Base-by-base conservation (phyloP, 2,888 invertebrate genomes). In the Nemotelus pantherinus region DNA sequence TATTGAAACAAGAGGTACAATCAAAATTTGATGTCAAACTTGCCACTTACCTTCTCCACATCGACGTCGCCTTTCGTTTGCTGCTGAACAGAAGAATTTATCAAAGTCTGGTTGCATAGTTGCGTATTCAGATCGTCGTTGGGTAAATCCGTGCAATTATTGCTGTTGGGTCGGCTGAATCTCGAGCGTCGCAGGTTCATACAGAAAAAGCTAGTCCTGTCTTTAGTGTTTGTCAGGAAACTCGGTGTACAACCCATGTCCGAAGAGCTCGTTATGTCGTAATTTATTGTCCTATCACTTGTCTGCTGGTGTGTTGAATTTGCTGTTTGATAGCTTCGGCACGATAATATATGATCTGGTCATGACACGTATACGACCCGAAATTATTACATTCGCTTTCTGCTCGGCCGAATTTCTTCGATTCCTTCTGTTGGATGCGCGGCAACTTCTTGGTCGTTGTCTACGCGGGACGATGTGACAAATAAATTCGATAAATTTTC, bases 91-190 rank as follows among this genome's bases (percentile, higher is more conserved):
- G 60, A 9, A 41, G 74, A 45, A 83, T 86, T 86, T 68, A 87
- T 82, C 71, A 87, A 81, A 75, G 84, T 83, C 83, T 87, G 87
- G 82, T 85, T 85, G 83, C 86, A 86, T 82, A 85, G 82, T 80
- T 83, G 83, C 60, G 79, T 81, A 80, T 82, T 82, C 48, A 82
- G 80, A 10, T 85, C 84, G 41, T 81, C 81, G 70, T 81, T 82
- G 43, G 74, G 74, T 50, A 70, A 74, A 25, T 79, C 58, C 48
- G 80, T 77, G 57, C 55, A 81, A 50, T 82, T 81, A 76, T 80
- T 81, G 44, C 81, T 85, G 80, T 84, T 86, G 72, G 84, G 84
- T 67, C 84, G 81, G 81, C 68, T 72, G 67, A 65, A 77, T 77
- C 75, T 65, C 57, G 76, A 77, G 50, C 71, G 76, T 64, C 85